Evolutionary conservation across 1,140 invertebrate species (phyloP).

Genomic region (Halictus rubicundus): DNA sequence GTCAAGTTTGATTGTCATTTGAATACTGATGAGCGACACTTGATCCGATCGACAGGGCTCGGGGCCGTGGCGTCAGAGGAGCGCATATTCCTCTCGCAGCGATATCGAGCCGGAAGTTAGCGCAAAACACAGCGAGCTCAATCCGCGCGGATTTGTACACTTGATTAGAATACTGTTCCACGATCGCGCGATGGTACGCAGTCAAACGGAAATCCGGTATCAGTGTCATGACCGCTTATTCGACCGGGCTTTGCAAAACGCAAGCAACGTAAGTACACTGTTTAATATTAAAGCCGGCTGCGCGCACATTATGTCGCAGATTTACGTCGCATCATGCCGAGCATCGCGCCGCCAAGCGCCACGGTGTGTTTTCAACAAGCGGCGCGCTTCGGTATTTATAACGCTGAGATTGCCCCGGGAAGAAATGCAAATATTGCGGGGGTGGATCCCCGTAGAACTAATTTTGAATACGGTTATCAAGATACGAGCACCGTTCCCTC

Average conservation of each 20-base stretch:
- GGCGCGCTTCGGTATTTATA: conserved; percentile 19
- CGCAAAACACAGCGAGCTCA: not conserved
- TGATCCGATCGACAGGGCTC: too few species aligned
- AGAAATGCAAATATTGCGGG: conserved; percentile 21
- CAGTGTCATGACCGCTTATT: conserved; percentile 14
- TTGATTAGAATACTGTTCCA: conserved; percentile 4
- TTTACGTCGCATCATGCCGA: conserved; percentile 18
- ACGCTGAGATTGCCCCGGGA: not conserved
- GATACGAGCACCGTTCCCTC: not conserved
- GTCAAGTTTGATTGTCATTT: too few species aligned
- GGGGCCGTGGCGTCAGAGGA: too few species aligned
- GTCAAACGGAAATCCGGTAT: not conserved
- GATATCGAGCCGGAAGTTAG: not conserved
- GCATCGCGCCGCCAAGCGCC: too few species aligned
- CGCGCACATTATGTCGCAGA: conserved; percentile 23
- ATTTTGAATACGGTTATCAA: not conserved
- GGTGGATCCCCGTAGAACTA: not conserved
- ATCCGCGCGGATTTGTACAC: conserved; percentile 7
- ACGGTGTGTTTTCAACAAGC: not conserved
- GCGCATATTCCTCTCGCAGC: not conserved
- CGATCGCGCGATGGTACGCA: not conserved
- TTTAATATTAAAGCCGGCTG: conserved; percentile 43
- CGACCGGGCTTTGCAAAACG: not conserved
- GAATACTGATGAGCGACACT: too few species aligned
- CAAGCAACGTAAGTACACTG: conserved; percentile 23